A percentile compares a stretch with the other conserved stretches of the same genome.
Evolutionary conservation across 2,797 vertebrate species (phyloP).

Genomic region (Mallotus villosus): DNA sequence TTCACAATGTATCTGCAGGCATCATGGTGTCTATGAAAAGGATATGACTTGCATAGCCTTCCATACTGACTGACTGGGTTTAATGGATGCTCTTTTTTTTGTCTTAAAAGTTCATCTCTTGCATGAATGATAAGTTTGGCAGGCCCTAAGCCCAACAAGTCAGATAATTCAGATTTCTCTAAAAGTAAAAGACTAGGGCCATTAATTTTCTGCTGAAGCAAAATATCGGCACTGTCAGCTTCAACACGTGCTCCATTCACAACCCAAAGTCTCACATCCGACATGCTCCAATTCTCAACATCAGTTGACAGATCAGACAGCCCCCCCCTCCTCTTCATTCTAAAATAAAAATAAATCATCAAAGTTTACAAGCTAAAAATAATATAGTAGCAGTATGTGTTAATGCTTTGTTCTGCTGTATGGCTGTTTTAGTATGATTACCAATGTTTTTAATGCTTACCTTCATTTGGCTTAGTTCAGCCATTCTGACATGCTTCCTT

Average conservation of each 20-base stretch:
- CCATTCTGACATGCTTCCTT: slow-evolving; percentile 3
- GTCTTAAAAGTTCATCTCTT: slow-evolving; percentile 51
- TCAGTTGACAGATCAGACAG: slow-evolving; percentile 37
- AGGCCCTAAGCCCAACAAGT: slow-evolving; percentile 53
- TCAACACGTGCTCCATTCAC: slow-evolving; percentile 38
- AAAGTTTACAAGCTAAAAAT: background rate
- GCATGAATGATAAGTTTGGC: slow-evolving; percentile 56
- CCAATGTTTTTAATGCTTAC: background rate
- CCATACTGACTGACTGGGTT: slow-evolving; percentile 11
- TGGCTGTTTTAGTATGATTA: background rate
- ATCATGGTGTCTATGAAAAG: slow-evolving; percentile 61
- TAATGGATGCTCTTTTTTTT: slow-evolving; percentile 36
- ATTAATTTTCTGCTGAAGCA: slow-evolving; percentile 53
- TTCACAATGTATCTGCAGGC: slow-evolving; percentile 54
- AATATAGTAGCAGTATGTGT: background rate
- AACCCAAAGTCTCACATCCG: slow-evolving; percentile 63
- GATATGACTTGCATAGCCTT: slow-evolving; percentile 61
- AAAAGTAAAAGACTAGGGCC: slow-evolving; percentile 58
- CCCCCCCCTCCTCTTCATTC: slow-evolving; percentile 23
- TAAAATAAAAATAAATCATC: slow-evolving; percentile 31
- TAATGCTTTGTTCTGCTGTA: background rate
- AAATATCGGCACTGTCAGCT: slow-evolving; percentile 37
- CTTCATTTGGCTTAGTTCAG: background rate
- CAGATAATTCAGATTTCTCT: slow-evolving; percentile 21
- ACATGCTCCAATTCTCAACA: slow-evolving; percentile 60